These are phyloP conservation scores for Calliphora vomitoria DNA, from an alignment of 2,888 invertebrate genomes.

Conservation along the genomic window DNA sequence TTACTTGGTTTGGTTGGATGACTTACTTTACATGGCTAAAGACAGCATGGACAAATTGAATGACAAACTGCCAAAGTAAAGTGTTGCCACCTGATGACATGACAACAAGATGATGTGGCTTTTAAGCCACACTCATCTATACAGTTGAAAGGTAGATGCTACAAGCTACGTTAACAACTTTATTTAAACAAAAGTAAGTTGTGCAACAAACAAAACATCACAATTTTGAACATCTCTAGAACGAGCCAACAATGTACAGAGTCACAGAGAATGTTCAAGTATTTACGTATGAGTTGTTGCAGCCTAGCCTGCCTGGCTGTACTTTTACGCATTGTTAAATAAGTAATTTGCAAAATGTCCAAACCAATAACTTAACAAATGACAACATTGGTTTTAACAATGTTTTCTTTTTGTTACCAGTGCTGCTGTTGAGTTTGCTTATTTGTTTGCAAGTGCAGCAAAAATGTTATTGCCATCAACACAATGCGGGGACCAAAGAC, in stretches of 20 bases:
- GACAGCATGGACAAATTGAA: constrained; percentile 74
- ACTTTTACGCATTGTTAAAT: constrained; percentile 83
- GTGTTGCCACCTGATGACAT: constrained; percentile 75
- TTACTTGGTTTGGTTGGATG: constrained; percentile 19
- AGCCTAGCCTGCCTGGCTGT: constrained; percentile 31
- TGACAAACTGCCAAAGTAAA: constrained; percentile 74
- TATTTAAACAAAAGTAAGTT: constrained; percentile 47
- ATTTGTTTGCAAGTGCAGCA: constrained; percentile 37
- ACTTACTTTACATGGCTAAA: constrained; percentile 63
- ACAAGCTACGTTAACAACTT: constrained; percentile 45
- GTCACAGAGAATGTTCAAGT: constrained; percentile 2
- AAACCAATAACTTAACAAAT: constrained; percentile 81
- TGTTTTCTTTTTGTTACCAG: constrained; percentile 41
- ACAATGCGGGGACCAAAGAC: neutral
- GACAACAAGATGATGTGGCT: constrained; percentile 74
- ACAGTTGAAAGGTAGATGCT: constrained; percentile 41
- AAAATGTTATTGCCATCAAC: constrained; percentile 29
- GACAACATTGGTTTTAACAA: constrained; percentile 70
- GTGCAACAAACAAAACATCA: constrained; percentile 10
- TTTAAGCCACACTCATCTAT: constrained; percentile 69
- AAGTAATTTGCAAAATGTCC: constrained; percentile 84
- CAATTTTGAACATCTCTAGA: constrained; percentile 36
- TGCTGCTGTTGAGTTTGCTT: constrained; percentile 32
- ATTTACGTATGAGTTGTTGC: neutral
- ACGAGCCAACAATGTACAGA: neutral